Evolutionary conservation across 2,888 invertebrate genomes (phyloP).

Genomic region (Galerucella nymphaeae): DNA sequence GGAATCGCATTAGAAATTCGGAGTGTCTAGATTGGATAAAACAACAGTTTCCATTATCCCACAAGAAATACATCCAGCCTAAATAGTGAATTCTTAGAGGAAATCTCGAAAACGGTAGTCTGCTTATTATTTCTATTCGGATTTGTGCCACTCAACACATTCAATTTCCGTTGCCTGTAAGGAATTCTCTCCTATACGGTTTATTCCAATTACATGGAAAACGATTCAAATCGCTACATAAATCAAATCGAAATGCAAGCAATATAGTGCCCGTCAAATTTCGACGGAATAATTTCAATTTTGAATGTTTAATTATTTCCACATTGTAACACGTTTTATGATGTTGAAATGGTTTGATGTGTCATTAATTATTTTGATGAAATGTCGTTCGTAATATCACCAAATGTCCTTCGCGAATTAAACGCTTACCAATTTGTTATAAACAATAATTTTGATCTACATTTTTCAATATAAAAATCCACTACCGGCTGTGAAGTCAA

Average conservation of each 20-base stretch:
- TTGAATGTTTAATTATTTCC: conserved; percentile 22
- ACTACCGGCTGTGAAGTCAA: too few species aligned
- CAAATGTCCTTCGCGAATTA: background rate
- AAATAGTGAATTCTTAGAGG: background rate
- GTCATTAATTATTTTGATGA: background rate
- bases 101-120: background rate
- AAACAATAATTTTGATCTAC: too few species aligned
- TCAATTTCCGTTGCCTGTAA: conserved; percentile 27
- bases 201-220: conserved; percentile 33
- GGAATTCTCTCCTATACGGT: conserved; percentile 14
- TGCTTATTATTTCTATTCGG: conserved; percentile 25
- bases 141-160: conserved; percentile 21
- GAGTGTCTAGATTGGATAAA: background rate
- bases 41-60: background rate
- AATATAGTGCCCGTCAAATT: conserved; percentile 21
- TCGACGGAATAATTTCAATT: conserved; percentile 23
- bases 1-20: background rate
- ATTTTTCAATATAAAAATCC: too few species aligned
- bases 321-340: conserved; percentile 17
- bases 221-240: conserved; percentile 27
- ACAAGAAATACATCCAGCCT: background rate
- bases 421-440: background rate
- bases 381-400: conserved; percentile 10
- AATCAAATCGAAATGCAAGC: conserved; percentile 29
- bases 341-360: conserved; percentile 10